Evolutionary conservation across 2,113 vertebrate species (phyloP).

Genomic region (Hippocampus barbouri): DNA sequence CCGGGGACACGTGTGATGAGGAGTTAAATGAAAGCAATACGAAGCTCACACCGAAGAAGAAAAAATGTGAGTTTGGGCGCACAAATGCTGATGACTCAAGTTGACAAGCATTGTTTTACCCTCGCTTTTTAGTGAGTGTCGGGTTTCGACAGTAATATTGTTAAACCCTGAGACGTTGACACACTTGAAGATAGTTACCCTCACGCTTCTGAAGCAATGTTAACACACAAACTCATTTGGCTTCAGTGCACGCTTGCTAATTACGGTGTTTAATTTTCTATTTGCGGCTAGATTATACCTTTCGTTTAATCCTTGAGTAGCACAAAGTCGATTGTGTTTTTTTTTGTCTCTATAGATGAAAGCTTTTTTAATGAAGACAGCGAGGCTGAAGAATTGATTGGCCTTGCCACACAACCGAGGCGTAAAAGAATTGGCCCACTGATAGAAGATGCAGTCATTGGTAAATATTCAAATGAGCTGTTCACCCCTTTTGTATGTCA

Average conservation of each 20-base stretch:
- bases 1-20: background rate
- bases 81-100: background rate
- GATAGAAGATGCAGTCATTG: conserved; percentile 42
- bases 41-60: background rate
- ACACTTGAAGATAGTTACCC: background rate
- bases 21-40: background rate
- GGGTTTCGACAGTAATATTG: background rate
- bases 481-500: background rate
- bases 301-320: background rate
- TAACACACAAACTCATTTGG: background rate
- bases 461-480: conserved; percentile 35
- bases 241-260: background rate
- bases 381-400: conserved; percentile 3
- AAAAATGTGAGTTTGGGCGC: background rate
- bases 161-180: background rate
- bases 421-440: conserved; percentile 42
- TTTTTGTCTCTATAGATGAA: background rate
- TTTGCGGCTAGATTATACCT: background rate
- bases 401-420: conserved; percentile 11
- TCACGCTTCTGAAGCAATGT: background rate
- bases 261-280: background rate
- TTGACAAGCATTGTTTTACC: background rate
- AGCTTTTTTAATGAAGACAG: conserved; percentile 5
- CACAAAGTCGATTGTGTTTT: background rate
- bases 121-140: background rate